Percentiles rank a stretch among this genome's conserved stretches.
Evolutionary conservation across 2,888 invertebrate genomes (phyloP).

Genomic region (Himalopsyche japonica): DNA sequence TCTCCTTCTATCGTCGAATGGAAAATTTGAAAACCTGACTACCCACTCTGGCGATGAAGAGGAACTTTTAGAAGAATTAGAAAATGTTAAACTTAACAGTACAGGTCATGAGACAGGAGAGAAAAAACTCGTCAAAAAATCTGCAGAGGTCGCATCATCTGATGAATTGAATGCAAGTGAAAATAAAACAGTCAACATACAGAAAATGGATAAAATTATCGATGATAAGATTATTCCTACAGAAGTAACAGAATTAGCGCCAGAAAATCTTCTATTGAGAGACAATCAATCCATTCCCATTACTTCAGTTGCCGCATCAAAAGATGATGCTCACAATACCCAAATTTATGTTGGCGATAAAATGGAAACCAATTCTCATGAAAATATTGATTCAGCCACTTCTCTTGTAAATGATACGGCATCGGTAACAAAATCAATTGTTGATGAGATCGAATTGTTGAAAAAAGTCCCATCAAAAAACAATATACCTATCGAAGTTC

Average conservation of each 20-base stretch:
- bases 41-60: not conserved
- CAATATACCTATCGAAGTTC: not conserved
- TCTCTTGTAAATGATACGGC: not conserved
- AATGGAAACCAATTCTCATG: not conserved
- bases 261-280: not conserved
- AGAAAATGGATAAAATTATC: not conserved
- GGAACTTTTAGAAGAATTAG: constrained; percentile 11
- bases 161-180: not conserved
- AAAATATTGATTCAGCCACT: not conserved
- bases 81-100: constrained; percentile 10
- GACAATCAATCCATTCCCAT: not conserved
- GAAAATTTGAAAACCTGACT: constrained; percentile 31
- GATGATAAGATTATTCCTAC: not conserved
- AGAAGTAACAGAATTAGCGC: not conserved
- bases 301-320: not conserved
- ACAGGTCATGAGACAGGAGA: not conserved
- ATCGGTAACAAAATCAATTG: not conserved
- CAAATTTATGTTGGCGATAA: no score
- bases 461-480: not conserved
- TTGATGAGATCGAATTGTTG: not conserved
- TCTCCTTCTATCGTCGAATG: constrained; percentile 27
- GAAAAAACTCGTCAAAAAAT: not conserved
- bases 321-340: not conserved
- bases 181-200: not conserved
- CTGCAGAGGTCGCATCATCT: not conserved